Evolutionary conservation across 2,888 invertebrate genomes (phyloP).

Genomic region (Epinotia bilunana): DNA sequence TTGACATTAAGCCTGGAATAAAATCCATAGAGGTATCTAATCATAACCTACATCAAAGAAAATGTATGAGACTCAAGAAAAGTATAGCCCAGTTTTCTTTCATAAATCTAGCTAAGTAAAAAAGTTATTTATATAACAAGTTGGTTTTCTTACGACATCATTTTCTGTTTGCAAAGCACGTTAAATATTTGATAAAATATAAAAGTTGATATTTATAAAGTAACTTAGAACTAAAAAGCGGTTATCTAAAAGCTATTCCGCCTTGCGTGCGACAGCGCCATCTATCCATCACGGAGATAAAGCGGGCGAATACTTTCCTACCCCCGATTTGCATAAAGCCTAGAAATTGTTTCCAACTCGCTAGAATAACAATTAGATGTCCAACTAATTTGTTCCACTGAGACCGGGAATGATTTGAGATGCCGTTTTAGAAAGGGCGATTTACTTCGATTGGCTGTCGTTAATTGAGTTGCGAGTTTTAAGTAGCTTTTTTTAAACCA

Average conservation of each 20-base stretch:
- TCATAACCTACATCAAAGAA: too few species aligned
- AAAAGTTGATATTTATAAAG: conserved; percentile 2
- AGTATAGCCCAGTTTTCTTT: too few species aligned
- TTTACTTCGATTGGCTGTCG: conserved; percentile 25
- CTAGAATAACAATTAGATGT: conserved; percentile 60
- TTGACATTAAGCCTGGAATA: too few species aligned
- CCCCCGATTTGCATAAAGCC: conserved; percentile 69
- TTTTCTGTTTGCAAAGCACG: too few species aligned
- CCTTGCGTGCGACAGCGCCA: conserved; percentile 64
- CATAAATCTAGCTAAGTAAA: too few species aligned
- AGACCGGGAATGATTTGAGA: conserved; percentile 17
- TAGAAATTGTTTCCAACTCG: conserved; percentile 63
- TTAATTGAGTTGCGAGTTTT: conserved; percentile 31
- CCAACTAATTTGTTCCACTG: conserved; percentile 49
- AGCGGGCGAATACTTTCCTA: conserved; percentile 63
- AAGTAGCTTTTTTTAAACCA: conserved; percentile 30
- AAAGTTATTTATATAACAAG: not conserved
- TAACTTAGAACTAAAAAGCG: conserved; percentile 18
- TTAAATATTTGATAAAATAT: not conserved
- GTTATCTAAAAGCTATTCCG: conserved; percentile 41
- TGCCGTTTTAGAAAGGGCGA: conserved; percentile 33
- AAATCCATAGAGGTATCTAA: too few species aligned
- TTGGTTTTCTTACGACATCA: not conserved
- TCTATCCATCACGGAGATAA: conserved; percentile 78
- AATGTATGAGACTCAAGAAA: too few species aligned